A percentile compares a stretch with the other conserved stretches of the same genome.
phyloP scores from a whole-genome alignment of 2,797 vertebrate species.

The Austrolebias charrua region DNA sequence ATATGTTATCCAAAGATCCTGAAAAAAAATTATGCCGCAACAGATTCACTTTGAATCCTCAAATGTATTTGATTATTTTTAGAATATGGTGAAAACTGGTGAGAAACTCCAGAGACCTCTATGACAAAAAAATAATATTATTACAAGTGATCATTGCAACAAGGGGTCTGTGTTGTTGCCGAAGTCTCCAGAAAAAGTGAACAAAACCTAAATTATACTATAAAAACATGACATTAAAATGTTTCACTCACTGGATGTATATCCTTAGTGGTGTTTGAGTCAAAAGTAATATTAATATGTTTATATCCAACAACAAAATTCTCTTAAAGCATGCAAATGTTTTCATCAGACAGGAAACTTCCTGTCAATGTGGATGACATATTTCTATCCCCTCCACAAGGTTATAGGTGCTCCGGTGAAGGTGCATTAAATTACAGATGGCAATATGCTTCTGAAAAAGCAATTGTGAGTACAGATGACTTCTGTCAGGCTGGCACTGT shows the following conservation, averaged over 20 bases:
- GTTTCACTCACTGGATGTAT: not conserved
- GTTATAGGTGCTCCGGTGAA: conserved; percentile 54
- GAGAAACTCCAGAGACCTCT: too few relatives aligned
- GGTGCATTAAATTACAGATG: conserved; percentile 67
- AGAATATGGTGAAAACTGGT: too few relatives aligned
- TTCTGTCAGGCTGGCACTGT: conserved; percentile 30
- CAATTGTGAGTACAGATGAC: conserved; percentile 64
- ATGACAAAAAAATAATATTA: too few relatives aligned
- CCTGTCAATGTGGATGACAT: conserved; percentile 62
- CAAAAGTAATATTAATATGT: conserved; percentile 45
- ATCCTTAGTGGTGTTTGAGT: conserved; percentile 2
- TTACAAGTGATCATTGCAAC: too few relatives aligned
- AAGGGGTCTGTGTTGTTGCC: too few relatives aligned
- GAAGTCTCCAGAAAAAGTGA: not conserved
- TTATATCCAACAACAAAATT: conserved; percentile 36
- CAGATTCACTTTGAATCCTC: too few relatives aligned
- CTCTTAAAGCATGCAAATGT: conserved; percentile 37
- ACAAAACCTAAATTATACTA: not conserved
- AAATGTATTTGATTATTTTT: too few relatives aligned
- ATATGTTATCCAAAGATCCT: too few relatives aligned
- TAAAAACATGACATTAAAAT: not conserved
- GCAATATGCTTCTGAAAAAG: conserved; percentile 50
- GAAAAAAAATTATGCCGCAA: too few relatives aligned
- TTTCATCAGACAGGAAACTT: conserved; percentile 53
- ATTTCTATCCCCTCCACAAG: conserved; percentile 68